These are phyloP conservation scores for Poecilus cupreus DNA, from an alignment of 2,888 invertebrate species.

Conservation along the genomic window DNA sequence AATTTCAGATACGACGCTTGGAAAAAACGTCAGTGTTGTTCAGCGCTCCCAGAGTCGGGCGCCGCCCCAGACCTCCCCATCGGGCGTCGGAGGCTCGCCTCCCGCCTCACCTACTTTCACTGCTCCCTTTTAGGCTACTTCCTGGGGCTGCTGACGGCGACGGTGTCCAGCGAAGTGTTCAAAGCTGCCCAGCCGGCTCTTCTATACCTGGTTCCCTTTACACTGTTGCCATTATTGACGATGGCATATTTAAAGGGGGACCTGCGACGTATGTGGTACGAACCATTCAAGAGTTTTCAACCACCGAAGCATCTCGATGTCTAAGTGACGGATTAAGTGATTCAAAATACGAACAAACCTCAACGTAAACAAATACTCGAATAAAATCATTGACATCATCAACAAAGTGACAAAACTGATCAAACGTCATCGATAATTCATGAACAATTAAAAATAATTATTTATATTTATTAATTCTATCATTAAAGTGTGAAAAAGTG, in stretches of 20 bases:
- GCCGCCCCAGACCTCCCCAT: conserved; percentile 7
- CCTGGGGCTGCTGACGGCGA: conserved; percentile 96
- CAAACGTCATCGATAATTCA: background rate
- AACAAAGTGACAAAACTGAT: background rate
- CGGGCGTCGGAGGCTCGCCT: conserved; percentile 66
- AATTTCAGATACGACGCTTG: conserved; percentile 88
- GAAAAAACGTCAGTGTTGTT: conserved; percentile 87
- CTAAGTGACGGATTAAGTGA: conserved; percentile 68
- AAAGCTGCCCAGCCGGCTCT: conserved; percentile 98
- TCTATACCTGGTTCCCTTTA: conserved; percentile 97
- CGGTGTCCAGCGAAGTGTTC: conserved; percentile 97
- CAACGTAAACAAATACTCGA: background rate
- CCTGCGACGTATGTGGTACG: conserved; percentile 97
- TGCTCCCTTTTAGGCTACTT: conserved; percentile 98
- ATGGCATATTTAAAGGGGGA: conserved; percentile 99
- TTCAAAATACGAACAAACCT: background rate
- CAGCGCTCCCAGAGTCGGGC: background rate
- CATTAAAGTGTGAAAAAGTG: background rate
- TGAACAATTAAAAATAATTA: background rate
- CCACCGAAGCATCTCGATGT: conserved; percentile 89
- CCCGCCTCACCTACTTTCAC: conserved; percentile 95
- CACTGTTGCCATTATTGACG: conserved; percentile 94
- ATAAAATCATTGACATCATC: background rate
- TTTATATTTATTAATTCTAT: background rate
- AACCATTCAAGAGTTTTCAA: conserved; percentile 91